Base-by-base conservation (phyloP, 2,113 vertebrate genomes). In the Seriola quinqueradiata region DNA sequence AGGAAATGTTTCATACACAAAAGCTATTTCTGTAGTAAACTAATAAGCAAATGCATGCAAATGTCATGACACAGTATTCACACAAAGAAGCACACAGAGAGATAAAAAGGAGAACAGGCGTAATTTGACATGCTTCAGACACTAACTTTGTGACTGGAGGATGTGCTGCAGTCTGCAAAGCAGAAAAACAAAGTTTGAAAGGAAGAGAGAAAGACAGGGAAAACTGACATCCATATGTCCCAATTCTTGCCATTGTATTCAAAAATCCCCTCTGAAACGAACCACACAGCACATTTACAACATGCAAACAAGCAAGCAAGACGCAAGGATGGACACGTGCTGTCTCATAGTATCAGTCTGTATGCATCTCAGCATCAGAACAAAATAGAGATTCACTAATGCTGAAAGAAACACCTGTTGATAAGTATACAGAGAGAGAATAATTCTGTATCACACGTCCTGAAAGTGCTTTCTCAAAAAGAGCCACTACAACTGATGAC, bases 81-180 rank as follows among this genome's bases (percentile, higher is more conserved):
- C 23, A 75, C 28, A 70, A 5, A 60, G 9, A 38, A 8, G 12
- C 5, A 40, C 16, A 61, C 4, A 54, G 11, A 78, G 9, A 72
- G 48, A 11, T 38, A 38, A 64, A 59, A 77, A 60, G 4, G 8
- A 32, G 16, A 52, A 25, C 34, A 54, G 14, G 17, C 55, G 13
- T 23, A 67, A 75, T 48, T 36, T 14, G 57, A 25, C 84, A 87
- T 89, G 90, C 83, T 81, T 42, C 60, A 84, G 68, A 80, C 79
- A 94, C 90, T 93, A 81, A 93, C 92, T 93, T 93, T 93, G 87
- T 83, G 81, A 93, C 70, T 84, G 36, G 69, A 78, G 8, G 71
- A 80, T 14, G 16, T 60, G 86, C 79, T 54, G 74, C 61, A 32
- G 50, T 92, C 93, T 94, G 93, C 28, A 90, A 89, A 80, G 84